A percentile compares a stretch with the other conserved stretches of the same genome.
Evolutionary conservation across 1,140 invertebrate genomes (phyloP).

Genomic region (Harlomillsia oculata): DNA sequence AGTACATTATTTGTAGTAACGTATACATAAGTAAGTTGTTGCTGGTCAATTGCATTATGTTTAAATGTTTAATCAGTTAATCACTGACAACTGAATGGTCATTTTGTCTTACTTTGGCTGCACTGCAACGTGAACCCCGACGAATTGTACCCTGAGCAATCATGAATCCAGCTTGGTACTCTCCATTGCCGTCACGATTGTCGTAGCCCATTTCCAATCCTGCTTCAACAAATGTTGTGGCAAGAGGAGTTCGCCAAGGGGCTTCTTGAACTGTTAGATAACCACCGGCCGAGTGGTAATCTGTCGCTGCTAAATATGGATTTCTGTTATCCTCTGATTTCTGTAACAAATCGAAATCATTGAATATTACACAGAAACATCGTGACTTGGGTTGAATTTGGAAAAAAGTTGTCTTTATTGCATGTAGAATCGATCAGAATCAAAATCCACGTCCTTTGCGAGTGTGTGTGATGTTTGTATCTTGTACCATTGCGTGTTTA

Average conservation of each 20-base stretch:
- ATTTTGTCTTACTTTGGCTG: constrained; percentile 58
- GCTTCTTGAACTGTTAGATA: constrained; percentile 72
- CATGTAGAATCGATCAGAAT: too few species aligned
- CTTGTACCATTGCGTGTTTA: too few species aligned
- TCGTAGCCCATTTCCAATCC: constrained; percentile 78
- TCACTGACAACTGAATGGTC: neutral
- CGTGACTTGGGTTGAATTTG: too few species aligned
- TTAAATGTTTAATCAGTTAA: too few species aligned
- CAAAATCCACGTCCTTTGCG: too few species aligned
- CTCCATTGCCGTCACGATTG: constrained; percentile 76
- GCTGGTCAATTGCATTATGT: too few species aligned
- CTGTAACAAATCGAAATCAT: constrained; percentile 60
- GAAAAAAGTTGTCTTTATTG: too few species aligned
- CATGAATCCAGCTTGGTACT: constrained; percentile 72
- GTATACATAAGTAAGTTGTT: too few species aligned
- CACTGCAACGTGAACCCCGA: constrained; percentile 73
- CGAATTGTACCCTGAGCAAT: constrained; percentile 80
- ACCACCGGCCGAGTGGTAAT: constrained; percentile 64
- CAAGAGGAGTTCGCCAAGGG: constrained; percentile 69
- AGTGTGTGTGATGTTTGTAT: too few species aligned
- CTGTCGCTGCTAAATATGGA: constrained; percentile 59
- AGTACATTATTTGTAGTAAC: too few species aligned
- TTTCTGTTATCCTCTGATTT: constrained; percentile 82
- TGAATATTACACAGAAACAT: too few species aligned
- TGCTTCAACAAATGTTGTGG: constrained; percentile 71